Evolutionary conservation across 2,888 invertebrate genomes (phyloP).

Genomic region (Mactromeris polynyma): DNA sequence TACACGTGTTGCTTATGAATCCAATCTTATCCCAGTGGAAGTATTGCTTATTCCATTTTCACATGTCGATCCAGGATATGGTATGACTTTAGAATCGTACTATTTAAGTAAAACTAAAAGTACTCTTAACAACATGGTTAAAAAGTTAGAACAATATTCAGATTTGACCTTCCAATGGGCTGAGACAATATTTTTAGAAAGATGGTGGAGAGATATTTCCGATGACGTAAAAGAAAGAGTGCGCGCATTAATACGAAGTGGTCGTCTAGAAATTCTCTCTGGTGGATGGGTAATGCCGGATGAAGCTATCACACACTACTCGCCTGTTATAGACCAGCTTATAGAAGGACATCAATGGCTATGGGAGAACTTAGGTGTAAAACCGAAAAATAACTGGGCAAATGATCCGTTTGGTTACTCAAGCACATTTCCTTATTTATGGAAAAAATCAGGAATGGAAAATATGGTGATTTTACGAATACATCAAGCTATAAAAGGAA

Average conservation of each 20-base stretch:
- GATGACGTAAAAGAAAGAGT: constrained; percentile 76
- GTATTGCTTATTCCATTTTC: constrained; percentile 95
- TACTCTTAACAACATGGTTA: constrained; percentile 93
- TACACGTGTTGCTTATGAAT: constrained; percentile 63
- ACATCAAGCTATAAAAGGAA: constrained; percentile 94
- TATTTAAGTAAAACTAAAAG: constrained; percentile 93
- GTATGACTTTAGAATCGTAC: constrained; percentile 97
- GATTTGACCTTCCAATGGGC: constrained; percentile 89
- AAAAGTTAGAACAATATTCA: constrained; percentile 93
- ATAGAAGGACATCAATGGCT: constrained; percentile 87
- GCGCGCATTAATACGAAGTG: constrained; percentile 78
- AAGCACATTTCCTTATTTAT: constrained; percentile 85
- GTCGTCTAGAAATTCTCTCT: constrained; percentile 85
- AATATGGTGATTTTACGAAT: constrained; percentile 86
- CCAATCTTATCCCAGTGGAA: constrained; percentile 70
- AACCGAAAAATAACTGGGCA: constrained; percentile 86
- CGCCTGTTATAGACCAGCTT: constrained; percentile 85
- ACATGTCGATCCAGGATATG: constrained; percentile 99
- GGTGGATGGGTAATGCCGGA: constrained; percentile 87
- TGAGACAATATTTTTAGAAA: constrained; percentile 85
- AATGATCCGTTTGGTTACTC: constrained; percentile 87
- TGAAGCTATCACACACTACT: constrained; percentile 86
- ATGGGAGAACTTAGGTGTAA: constrained; percentile 88
- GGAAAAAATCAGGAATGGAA: constrained; percentile 84
- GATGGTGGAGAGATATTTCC: constrained; percentile 86